Evolutionary conservation across 2,113 vertebrate genomes (phyloP).

Genomic region (Melanerpes formicivorus): DNA sequence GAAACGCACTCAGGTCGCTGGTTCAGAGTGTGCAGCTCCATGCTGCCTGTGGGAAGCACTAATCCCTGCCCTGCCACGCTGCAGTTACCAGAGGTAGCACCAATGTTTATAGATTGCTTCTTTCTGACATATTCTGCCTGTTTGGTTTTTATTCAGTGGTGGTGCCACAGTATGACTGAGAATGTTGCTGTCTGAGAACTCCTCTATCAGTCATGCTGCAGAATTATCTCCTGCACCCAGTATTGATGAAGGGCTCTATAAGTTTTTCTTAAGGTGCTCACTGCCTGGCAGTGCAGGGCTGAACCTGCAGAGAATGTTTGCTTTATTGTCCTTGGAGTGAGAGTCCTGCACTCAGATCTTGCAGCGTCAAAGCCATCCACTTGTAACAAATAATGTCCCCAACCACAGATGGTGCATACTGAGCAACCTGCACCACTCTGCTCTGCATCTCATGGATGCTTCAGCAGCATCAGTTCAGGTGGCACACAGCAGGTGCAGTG

Average conservation of each 20-base stretch:
- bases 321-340: not conserved
- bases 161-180: not conserved
- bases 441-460: not conserved
- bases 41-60: not conserved
- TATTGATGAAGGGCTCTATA: not conserved
- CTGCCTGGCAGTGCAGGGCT: not conserved
- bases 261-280: not conserved
- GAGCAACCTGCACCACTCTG: not conserved
- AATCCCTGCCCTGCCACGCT: not conserved
- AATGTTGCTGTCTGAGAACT: not conserved
- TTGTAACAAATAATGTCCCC: not conserved
- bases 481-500: not conserved
- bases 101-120: not conserved
- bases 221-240: not conserved
- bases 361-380: not conserved
- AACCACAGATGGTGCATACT: not conserved
- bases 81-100: fast-evolving
- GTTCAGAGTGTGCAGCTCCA: not conserved
- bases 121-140: not conserved
- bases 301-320: not conserved
- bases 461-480: not conserved
- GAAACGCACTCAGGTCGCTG: not conserved
- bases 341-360: fast-evolving
- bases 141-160: not conserved
- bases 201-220: not conserved